Conservation (phyloP, 2,113 vertebrate species). For the Centrocercus urophasianus region DNA sequence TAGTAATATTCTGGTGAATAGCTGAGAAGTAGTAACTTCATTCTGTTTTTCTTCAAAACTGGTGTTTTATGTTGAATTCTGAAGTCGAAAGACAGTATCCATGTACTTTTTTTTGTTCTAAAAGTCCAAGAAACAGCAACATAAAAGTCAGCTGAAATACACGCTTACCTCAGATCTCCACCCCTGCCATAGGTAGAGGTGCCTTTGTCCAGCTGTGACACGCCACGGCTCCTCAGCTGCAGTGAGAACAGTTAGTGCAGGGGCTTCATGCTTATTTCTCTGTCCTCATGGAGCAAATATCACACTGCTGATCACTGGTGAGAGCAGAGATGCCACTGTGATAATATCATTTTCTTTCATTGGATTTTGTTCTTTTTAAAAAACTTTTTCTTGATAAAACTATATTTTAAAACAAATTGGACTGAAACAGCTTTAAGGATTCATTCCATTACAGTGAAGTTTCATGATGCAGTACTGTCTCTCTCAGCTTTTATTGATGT, state of each 20-base stretch:
- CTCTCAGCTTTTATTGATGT: background rate
- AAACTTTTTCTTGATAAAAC: background rate
- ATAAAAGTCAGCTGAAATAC: no score
- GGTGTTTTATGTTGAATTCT: no score
- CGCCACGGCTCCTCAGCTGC: no score
- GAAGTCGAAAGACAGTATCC: no score
- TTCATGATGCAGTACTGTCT: background rate
- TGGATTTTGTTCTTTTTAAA: rapidly evolving
- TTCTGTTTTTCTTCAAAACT: background rate
- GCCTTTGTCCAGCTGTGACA: no score
- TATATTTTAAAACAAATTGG: background rate
- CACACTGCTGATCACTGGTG: background rate
- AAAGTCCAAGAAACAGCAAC: no score
- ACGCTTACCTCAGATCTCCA: no score
- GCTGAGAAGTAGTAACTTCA: background rate
- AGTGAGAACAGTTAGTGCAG: no score
- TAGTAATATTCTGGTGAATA: background rate
- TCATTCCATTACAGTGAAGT: background rate
- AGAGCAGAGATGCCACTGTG: background rate
- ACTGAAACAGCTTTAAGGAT: background rate
- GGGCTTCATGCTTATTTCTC: no score
- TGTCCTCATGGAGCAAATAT: background rate
- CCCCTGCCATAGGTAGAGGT: no score
- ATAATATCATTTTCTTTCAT: background rate
- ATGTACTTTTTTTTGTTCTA: no score